Percentiles rank a stretch among this genome's conserved stretches.
Evolutionary conservation across 1,140 invertebrate species (phyloP).

Genomic region (Scaptomyza montana): DNA sequence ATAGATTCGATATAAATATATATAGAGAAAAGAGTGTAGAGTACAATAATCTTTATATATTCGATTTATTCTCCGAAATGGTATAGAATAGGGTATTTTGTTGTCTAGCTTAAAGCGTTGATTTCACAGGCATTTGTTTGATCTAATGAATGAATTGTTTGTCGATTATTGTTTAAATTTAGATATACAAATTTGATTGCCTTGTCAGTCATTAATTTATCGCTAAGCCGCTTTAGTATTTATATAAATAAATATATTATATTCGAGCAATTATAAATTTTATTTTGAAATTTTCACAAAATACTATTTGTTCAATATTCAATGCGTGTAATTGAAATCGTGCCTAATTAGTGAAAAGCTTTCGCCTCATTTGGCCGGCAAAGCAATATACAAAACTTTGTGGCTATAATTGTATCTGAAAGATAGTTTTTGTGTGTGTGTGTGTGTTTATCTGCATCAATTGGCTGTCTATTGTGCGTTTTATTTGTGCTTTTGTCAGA

Average conservation of each 20-base stretch:
- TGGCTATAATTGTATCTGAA: neutral
- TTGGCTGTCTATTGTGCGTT: constrained; percentile 44
- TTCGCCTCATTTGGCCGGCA: constrained; percentile 50
- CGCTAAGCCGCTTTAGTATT: neutral
- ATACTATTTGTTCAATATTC: constrained; percentile 29
- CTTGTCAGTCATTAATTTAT: constrained; percentile 15
- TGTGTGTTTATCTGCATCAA: constrained; percentile 26
- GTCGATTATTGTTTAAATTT: neutral
- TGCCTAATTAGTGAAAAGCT: constrained; percentile 67
- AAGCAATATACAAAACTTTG: constrained; percentile 28
- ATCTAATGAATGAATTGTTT: constrained; percentile 7
- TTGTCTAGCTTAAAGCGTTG: neutral
- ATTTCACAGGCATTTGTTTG: neutral
- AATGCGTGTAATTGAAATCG: constrained; percentile 65
- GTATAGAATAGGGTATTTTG: neutral
- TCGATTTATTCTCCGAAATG: too few relatives aligned
- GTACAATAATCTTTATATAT: too few relatives aligned
- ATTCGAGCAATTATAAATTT: constrained; percentile 16
- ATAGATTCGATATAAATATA: neutral
- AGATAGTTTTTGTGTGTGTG: constrained; percentile 4
- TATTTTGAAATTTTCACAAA: constrained; percentile 23
- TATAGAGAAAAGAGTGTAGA: neutral
- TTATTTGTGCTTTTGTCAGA: constrained; percentile 51
- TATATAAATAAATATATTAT: neutral
- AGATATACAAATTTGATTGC: constrained; percentile 12